Evolutionary conservation across 1,140 invertebrate species (phyloP), one percentile per base, ranked within the genome.

Genomic region (Megathymus violae): DNA sequence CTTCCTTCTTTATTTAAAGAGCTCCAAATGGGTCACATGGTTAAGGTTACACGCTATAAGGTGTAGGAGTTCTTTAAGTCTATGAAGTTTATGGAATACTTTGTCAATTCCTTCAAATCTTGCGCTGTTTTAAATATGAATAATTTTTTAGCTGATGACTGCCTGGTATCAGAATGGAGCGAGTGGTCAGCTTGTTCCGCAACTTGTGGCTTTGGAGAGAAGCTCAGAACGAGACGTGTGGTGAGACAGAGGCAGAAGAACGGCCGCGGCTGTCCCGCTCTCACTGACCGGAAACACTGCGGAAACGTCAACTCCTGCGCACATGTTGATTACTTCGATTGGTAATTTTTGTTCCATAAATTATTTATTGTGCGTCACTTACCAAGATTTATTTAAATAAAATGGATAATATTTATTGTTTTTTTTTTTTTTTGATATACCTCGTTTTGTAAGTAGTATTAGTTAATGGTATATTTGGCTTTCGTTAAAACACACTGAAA

Each of bases 121-220:
- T n/a, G n/a, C n/a, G n/a, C n/a, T n/a, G n/a, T n/a, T n/a, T n/a
- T n/a, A n/a, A n/a, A n/a, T n/a, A 22, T 22, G 5, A 22, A 22
- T 31, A 31, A 10, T 14, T 41, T 62, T 65, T 15, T 72, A 85
- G 86, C 85, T 43, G 74, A 92, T 6, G 92, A 93, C 64, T 94
- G 93, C 64, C 77, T 91, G 0, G 94, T 94, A 15, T 93, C 93
- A 0, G 76, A 91, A n/a, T 95, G 95, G 95, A 92, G 92, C 7
- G 84, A 92, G n/a, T 95, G 94, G 94, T 91, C 92, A 0, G 92
- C 93, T 0, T 96, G 95, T 74, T 94, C 93, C 0, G 92, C 91
- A 0, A 93, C 92, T 1, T 96, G 95, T 69, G 95, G 94, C 0
- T 92, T 92, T 19, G 95, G 95, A 0, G 82, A 93, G 0, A 92